A percentile compares a stretch with the other conserved stretches of the same genome.
These are phyloP conservation scores for Ptilodon capucinus DNA, from an alignment of 2,888 invertebrate genomes.

Conservation along the genomic window DNA sequence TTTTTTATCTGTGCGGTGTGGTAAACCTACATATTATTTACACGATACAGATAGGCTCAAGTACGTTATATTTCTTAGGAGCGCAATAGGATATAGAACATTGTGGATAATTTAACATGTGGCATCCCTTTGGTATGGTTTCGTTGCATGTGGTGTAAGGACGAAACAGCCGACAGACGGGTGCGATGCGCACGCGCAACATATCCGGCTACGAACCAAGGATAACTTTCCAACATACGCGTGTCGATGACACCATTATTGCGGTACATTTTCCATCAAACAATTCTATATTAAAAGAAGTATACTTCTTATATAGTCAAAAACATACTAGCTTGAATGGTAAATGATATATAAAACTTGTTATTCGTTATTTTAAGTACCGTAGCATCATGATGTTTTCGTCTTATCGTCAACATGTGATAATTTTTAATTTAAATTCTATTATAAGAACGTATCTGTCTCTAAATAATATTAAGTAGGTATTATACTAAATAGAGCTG, in stretches of 20 bases:
- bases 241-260: slow-evolving; percentile 15
- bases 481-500: background rate
- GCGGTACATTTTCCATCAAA: background rate
- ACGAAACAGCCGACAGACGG: slow-evolving; percentile 12
- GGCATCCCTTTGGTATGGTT: background rate
- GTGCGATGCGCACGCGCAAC: slow-evolving; percentile 13
- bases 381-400: no score
- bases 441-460: background rate
- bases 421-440: background rate
- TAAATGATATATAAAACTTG: no score
- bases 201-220: slow-evolving; percentile 28
- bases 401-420: background rate
- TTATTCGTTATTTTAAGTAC: no score
- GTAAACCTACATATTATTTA: no score
- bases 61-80: no score
- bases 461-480: background rate
- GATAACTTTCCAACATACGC: slow-evolving; percentile 37
- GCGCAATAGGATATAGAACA: background rate
- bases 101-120: background rate
- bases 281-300: no score
- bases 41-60: no score
- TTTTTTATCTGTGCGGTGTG: no score
- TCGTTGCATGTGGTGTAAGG: slow-evolving; percentile 9
- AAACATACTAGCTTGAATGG: no score
- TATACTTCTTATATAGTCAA: no score